Base-by-base conservation (phyloP, 2,888 invertebrate genomes). In the Lordiphosa andalusiaca region DNA sequence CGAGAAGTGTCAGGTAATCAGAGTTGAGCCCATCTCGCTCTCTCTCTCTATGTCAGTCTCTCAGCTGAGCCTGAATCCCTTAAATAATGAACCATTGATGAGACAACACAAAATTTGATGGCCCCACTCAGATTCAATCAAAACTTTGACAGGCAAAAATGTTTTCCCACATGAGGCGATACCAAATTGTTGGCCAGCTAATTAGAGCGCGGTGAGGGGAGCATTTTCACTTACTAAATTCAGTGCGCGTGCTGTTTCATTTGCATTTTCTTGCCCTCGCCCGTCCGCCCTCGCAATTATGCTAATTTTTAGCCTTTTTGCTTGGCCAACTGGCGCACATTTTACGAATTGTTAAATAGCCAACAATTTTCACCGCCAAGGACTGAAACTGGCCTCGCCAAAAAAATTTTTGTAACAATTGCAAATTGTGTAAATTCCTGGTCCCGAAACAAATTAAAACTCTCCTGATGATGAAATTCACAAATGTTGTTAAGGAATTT, bases 331-430 rank as follows among this genome's bases (percentile, higher is more conserved):
- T 71, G 76, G 67, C 76, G 76, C 50, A 53, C 69, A 76, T 62
- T 82, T 69, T 69, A 33, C 30, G 42, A 75, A 83, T 80, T 61
- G 51, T 70, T 64, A 72, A 76, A 72, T 23, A 64, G 55, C 67
- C 57, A 53, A 67, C 72, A 63, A 67, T 69, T 21, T 67, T 63
- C 64, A 73, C 67, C 67, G 69, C 61, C 71, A 76, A 67, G 30
- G 30, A 25, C 25, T 25, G 25, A 6, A 6, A 6, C 25, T 25
- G 25, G 25, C 25, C 25, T 25, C 9, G 30, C 2, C 30, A 9
- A 30, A 30, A 30, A 30, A 30, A n/a, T n/a, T 30, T 9, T 30
- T 30, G 30, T 30, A 30, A 30, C 30, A 30, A 30, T 30, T 30
- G 9, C 30, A 9, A 30, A 30, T 30, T 30, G 7, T 30, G 30